Evolutionary conservation across 2,113 vertebrate genomes (phyloP).

Genomic region (Scomber japonicus): DNA sequence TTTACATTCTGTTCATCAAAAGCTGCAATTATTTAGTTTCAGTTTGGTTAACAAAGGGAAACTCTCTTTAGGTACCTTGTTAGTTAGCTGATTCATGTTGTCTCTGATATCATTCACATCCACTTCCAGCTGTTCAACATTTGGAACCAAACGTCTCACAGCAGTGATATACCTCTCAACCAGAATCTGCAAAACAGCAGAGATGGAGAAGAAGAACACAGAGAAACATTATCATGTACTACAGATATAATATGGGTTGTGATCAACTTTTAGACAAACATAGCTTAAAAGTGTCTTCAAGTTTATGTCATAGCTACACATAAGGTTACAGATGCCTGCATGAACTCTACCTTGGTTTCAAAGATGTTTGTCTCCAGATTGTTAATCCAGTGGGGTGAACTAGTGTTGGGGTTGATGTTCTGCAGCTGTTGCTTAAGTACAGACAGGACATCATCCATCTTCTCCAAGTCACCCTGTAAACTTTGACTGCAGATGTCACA

Average conservation of each 20-base stretch:
- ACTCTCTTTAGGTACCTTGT: conserved; percentile 83
- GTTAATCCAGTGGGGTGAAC: conserved; percentile 76
- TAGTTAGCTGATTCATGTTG: conserved; percentile 82
- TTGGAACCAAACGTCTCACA: conserved; percentile 77
- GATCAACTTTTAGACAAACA: conserved; percentile 1
- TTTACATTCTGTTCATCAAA: conserved; percentile 2
- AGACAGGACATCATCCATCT: conserved; percentile 76
- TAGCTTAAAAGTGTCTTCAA: not conserved
- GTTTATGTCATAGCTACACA: not conserved
- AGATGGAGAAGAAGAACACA: not conserved
- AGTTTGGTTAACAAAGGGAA: conserved; percentile 5
- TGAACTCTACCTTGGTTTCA: conserved; percentile 82
- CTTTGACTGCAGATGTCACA: conserved; percentile 87
- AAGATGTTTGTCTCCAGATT: conserved; percentile 80
- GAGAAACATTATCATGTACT: not conserved
- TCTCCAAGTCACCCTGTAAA: conserved; percentile 83
- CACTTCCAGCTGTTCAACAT: conserved; percentile 81
- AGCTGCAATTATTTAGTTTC: not conserved
- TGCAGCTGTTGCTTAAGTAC: conserved; percentile 83
- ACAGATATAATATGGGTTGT: not conserved
- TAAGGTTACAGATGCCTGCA: not conserved
- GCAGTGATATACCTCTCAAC: conserved; percentile 73
- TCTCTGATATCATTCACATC: conserved; percentile 77
- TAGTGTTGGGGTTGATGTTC: conserved; percentile 49
- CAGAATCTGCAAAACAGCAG: conserved; percentile 79